phyloP scores from a whole-genome alignment of 2,888 invertebrate genomes.

The Cataglyphis rosenhaueri region DNA sequence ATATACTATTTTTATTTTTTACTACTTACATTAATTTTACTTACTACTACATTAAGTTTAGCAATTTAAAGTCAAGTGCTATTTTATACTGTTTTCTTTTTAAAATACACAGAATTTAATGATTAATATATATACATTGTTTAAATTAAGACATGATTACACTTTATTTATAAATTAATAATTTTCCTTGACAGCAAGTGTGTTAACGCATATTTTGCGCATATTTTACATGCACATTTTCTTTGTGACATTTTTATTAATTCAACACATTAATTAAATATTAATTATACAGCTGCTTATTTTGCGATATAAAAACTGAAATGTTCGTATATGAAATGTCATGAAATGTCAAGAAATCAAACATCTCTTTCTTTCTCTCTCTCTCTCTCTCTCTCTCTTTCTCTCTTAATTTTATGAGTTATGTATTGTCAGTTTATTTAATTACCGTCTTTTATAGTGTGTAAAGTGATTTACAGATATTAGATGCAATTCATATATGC shows the following conservation, averaged over 20 bases:
- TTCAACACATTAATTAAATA: neutral
- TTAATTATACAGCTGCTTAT: slow-evolving; percentile 4
- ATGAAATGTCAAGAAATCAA: neutral
- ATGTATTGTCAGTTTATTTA: neutral
- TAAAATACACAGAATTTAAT: neutral
- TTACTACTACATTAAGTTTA: neutral
- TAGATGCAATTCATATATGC: neutral
- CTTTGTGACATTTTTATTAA: neutral
- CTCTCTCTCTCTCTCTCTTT: too few species aligned
- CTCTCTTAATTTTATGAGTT: neutral
- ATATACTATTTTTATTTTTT: neutral
- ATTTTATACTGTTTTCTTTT: neutral
- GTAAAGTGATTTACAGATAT: neutral
- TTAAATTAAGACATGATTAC: neutral
- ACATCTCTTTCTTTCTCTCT: neutral
- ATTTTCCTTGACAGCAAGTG: neutral
- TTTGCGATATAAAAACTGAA: neutral
- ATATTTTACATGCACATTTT: neutral
- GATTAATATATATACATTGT: neutral
- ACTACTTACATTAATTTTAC: neutral
- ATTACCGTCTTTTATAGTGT: neutral
- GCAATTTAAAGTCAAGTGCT: neutral
- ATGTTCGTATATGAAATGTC: neutral
- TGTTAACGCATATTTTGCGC: neutral
- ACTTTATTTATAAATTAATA: neutral